Evolutionary conservation across 2,888 invertebrate species (phyloP).

Genomic region (Orthosia cruda): DNA sequence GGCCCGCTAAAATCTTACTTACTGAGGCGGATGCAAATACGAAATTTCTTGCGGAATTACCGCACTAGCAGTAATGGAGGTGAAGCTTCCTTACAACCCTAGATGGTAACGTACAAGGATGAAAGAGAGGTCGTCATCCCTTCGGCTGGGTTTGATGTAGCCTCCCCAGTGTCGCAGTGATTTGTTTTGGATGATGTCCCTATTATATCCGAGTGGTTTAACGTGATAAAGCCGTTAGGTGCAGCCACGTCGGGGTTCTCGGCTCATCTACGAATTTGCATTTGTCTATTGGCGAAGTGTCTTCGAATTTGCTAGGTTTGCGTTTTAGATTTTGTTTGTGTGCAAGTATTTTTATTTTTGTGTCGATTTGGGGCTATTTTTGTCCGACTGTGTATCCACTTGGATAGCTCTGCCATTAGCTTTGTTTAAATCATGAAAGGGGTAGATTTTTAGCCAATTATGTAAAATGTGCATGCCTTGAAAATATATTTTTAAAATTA

Average conservation of each 20-base stretch:
- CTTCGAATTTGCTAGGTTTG: constrained; percentile 16
- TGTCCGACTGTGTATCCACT: neutral
- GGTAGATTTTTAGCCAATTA: too few species aligned
- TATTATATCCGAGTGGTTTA: constrained; percentile 66
- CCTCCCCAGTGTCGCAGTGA: constrained; percentile 55
- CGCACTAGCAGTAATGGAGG: too few species aligned
- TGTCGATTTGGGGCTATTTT: neutral
- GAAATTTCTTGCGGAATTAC: too few species aligned
- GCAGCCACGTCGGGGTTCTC: constrained; percentile 51
- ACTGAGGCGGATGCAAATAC: too few species aligned
- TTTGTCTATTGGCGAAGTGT: constrained; percentile 32
- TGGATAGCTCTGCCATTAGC: neutral
- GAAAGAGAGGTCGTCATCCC: constrained; percentile 37
- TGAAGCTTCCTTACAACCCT: neutral
- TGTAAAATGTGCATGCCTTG: too few species aligned
- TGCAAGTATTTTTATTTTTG: neutral
- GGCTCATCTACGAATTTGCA: constrained; percentile 50
- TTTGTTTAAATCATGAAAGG: neutral
- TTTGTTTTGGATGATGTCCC: constrained; percentile 65
- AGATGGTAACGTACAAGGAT: neutral
- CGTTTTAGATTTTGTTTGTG: neutral
- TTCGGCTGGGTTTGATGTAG: constrained; percentile 55
- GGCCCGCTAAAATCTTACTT: too few species aligned
- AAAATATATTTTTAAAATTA: too few species aligned
- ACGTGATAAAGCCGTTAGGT: constrained; percentile 66